Evolutionary conservation across 2,888 invertebrate species (phyloP).

Genomic region (Agriopis marginaria): DNA sequence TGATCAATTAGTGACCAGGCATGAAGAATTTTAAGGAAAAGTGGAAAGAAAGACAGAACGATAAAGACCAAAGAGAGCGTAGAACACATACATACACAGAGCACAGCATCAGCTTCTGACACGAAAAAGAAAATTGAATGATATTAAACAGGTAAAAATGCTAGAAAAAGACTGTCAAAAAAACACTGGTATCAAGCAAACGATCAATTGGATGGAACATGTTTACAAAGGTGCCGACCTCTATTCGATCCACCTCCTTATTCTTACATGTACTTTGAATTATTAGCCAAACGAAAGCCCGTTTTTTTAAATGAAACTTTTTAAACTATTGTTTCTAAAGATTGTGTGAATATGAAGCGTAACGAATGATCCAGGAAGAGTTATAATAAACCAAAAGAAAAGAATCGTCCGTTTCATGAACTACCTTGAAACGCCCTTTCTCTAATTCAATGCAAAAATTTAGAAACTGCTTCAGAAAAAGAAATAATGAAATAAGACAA

Average conservation of each 20-base stretch:
- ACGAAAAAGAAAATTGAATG: no score
- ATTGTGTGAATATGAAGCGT: conserved; percentile 37
- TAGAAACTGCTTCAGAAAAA: conserved; percentile 14
- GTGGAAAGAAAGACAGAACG: no score
- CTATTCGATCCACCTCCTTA: conserved; percentile 68
- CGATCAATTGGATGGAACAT: conserved; percentile 52
- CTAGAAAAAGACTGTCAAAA: no score
- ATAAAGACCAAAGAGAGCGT: no score
- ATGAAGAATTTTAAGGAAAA: no score
- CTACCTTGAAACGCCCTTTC: conserved; percentile 38
- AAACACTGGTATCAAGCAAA: conserved; percentile 46
- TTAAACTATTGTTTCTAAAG: conserved; percentile 61
- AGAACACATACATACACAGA: no score
- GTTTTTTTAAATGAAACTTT: conserved; percentile 4
- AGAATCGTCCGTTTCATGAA: conserved; percentile 15
- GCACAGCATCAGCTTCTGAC: no score
- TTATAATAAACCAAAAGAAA: conserved; percentile 34
- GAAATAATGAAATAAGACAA: not conserved
- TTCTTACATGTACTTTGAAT: conserved; percentile 3
- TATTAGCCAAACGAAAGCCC: not conserved
- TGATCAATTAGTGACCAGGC: no score
- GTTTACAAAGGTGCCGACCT: conserved; percentile 65
- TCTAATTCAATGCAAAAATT: conserved; percentile 45
- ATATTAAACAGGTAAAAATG: no score
- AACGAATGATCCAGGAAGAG: conserved; percentile 55